Evolutionary conservation across 2,113 vertebrate genomes (phyloP), one percentile per base, ranked within the genome.

Genomic region (Rallus limicola): DNA sequence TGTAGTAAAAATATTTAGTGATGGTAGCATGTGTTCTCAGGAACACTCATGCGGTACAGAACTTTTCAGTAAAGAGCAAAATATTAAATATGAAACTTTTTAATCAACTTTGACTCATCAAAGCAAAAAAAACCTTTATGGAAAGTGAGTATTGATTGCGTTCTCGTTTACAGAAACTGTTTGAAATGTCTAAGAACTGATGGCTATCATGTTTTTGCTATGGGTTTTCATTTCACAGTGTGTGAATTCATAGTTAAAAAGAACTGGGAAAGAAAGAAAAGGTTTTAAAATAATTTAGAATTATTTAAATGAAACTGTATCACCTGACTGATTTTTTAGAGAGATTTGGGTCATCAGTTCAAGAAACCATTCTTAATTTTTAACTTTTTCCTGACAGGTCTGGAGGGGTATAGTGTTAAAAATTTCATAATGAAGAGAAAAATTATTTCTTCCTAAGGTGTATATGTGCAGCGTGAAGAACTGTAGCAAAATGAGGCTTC

Each of bases 1-100:
- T 68, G 18, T 65, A 92, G 64, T 76, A 82, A 96, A 86, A 94
- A 70, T 83, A 90, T 52, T 90, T 80, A 83, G 50, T 67, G 74
- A 87, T 2, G 1, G n/a, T 62, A 74, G 29, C n/a, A 46, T 26
- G 50, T 38, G 40, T 91, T 93, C 80, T 86, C 52, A 44, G 53
- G 58, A 86, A 71, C 26, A 44, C 24, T 87, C 60, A 16, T 46
- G 34, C 25, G 60, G 55, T 63, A 77, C 8, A 63, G 63, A 79
- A 80, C 40, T 83, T 88, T 26, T 38, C 46, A 48, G 11, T 52
- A 53, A 72, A 70, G 46, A 86, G 46, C 23, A 46, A 59, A 92
- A 88, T 56, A 75, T 23, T 86, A 59, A 50, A 55, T 42, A 4
- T 71, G 46, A 88, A 95, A 81, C 63, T 78, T 92, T 91, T 92